Evolutionary conservation across 2,113 vertebrate genomes (phyloP).

Genomic region (Harpagus bidentatus): DNA sequence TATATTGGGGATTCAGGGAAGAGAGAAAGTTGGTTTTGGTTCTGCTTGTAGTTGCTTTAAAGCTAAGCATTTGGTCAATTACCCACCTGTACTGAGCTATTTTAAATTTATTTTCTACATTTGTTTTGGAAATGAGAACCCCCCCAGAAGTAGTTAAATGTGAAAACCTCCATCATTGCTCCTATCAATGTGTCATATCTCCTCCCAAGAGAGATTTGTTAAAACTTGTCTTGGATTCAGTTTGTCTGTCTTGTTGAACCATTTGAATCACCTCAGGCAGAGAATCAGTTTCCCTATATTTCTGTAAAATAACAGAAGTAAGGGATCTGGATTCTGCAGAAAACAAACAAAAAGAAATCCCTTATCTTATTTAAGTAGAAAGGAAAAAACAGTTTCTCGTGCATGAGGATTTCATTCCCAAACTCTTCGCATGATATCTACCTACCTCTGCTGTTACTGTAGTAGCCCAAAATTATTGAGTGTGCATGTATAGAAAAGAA

Average conservation of each 20-base stretch:
- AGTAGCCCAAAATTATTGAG: neutral
- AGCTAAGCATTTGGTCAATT: neutral
- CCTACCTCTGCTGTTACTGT: neutral
- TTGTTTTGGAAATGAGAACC: neutral
- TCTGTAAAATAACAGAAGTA: neutral
- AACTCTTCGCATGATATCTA: neutral
- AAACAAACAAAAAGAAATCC: neutral
- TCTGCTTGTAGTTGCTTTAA: neutral
- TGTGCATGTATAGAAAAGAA: neutral
- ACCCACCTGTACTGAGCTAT: neutral
- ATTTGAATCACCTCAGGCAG: neutral
- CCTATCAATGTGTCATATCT: neutral
- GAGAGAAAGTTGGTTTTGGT: neutral
- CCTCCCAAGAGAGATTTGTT: neutral
- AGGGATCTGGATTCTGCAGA: neutral
- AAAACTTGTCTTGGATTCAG: neutral
- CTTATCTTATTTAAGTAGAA: neutral
- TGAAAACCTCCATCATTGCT: neutral
- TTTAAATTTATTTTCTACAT: neutral
- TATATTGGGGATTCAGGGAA: neutral
- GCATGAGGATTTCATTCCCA: neutral
- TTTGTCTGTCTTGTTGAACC: neutral
- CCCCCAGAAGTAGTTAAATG: neutral
- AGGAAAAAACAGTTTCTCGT: neutral
- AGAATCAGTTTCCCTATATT: neutral